Percentiles rank a stretch among this genome's conserved stretches.
Conservation (phyloP, 2,888 invertebrate genomes). For the Aphidius colemani region DNA sequence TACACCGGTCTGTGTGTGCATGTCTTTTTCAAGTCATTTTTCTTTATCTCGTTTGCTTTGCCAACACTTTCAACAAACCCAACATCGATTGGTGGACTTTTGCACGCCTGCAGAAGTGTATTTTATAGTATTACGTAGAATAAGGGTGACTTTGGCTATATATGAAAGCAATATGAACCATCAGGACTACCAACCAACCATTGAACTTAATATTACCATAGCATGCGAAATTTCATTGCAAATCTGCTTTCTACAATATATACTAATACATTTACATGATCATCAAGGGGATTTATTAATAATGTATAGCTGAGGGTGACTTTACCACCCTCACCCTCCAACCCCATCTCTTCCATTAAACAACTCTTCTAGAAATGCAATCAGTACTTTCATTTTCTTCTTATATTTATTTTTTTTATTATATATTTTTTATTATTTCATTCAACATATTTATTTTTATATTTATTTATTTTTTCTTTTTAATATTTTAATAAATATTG, state of each 20-base stretch:
- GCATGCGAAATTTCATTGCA: constrained; percentile 5
- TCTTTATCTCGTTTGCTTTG: neutral
- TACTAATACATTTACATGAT: neutral
- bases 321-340: neutral
- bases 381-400: constrained; percentile 21
- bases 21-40: constrained; percentile 17
- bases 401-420: constrained; percentile 5
- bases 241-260: neutral
- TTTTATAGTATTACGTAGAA: neutral
- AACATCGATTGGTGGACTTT: constrained; percentile 21
- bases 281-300: constrained; percentile 20
- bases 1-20: neutral
- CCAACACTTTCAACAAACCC: constrained; percentile 13
- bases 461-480: neutral
- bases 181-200: too few species aligned
- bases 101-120: neutral
- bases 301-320: constrained; percentile 21
- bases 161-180: neutral
- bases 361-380: constrained; percentile 17
- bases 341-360: too few species aligned
- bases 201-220: too few species aligned
- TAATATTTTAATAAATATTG: neutral
- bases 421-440: constrained; percentile 1
- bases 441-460: neutral
- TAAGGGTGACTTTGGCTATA: neutral